Evolutionary conservation across 2,797 vertebrate species (phyloP).

Genomic region (Xenentodon cancila): DNA sequence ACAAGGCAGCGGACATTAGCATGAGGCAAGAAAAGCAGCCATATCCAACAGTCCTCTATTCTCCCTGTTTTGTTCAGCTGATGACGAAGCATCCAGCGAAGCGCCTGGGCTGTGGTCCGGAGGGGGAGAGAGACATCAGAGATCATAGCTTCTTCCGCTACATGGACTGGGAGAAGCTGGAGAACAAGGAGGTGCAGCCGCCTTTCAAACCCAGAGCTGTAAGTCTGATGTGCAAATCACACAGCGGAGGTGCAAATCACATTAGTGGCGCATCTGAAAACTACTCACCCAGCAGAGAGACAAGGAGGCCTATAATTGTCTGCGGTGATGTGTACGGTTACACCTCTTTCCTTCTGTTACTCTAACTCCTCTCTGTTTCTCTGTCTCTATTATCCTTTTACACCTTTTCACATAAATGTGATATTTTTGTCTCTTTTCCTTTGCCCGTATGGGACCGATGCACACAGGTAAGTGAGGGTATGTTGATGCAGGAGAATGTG

Average conservation of each 20-base stretch:
- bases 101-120: conserved; percentile 91
- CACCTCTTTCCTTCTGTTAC: conserved; percentile 4
- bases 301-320: conserved; percentile 7
- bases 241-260: conserved; percentile 1
- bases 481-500: conserved; percentile 14
- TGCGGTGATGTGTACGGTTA: neutral
- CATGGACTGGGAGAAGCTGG: conserved; percentile 97
- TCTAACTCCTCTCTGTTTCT: conserved; percentile 8
- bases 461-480: conserved; percentile 63
- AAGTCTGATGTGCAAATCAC: conserved; percentile 74
- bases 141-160: conserved; percentile 97
- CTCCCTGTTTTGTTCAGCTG: conserved; percentile 76
- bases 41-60: conserved; percentile 1
- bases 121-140: conserved; percentile 93
- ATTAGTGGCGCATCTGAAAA: neutral
- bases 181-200: conserved; percentile 95
- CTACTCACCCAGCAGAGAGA: neutral
- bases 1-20: neutral
- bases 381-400: conserved; percentile 22
- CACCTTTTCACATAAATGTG: conserved; percentile 35
- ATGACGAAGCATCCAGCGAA: conserved; percentile 97
- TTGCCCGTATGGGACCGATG: conserved; percentile 30
- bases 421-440: conserved; percentile 42
- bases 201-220: conserved; percentile 96
- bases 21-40: neutral